Percentiles rank a stretch among this genome's conserved stretches.
Conservation (phyloP, 1,140 invertebrate species). For the Meloidogyne exigua region DNA sequence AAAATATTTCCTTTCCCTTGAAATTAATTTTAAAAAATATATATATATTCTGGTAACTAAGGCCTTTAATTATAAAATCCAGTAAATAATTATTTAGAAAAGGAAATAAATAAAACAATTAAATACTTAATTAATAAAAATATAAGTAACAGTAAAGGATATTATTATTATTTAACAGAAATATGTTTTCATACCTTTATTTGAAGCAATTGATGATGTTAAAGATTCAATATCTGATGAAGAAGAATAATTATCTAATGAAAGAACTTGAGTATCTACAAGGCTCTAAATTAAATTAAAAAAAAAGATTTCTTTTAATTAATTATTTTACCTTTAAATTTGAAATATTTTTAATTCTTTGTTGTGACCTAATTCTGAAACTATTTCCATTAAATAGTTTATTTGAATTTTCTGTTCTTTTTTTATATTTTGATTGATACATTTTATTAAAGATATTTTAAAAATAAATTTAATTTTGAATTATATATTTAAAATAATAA, state of each 20-base stretch:
- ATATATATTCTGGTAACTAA: neutral
- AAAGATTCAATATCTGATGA: neutral
- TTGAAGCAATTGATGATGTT: neutral
- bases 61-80: too few species aligned
- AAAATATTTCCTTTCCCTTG: too few species aligned
- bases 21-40: neutral
- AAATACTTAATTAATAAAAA: too few species aligned
- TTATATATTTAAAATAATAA: too few species aligned
- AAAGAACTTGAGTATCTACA: neutral
- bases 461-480: too few species aligned
- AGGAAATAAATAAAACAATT: too few species aligned
- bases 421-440: neutral
- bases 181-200: too few species aligned
- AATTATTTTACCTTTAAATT: neutral
- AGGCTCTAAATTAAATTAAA: neutral
- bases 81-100: too few species aligned
- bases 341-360: neutral
- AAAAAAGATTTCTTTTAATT: neutral
- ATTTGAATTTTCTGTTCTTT: neutral
- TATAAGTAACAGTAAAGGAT: too few species aligned
- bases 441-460: neutral
- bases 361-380: neutral
- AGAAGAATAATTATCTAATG: conserved; percentile 5
- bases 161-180: too few species aligned
- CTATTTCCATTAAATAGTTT: neutral